These are phyloP conservation scores for Solenopsis fugax DNA, from an alignment of 1,140 invertebrate genomes.

Conservation along the genomic window DNA sequence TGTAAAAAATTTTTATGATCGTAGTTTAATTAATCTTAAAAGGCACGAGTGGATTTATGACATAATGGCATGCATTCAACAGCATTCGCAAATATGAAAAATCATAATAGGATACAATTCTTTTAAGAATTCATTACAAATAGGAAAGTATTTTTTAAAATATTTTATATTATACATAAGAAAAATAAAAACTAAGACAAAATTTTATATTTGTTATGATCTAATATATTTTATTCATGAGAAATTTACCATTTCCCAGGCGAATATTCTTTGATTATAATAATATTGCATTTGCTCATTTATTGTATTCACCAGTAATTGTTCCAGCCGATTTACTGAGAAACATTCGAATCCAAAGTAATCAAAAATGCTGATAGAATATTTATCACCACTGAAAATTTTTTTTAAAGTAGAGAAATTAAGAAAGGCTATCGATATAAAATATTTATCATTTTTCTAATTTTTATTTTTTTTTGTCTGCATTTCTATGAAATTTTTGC, in stretches of 20 bases:
- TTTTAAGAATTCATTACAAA: not conserved
- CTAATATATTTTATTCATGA: not conserved
- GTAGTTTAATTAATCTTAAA: not conserved
- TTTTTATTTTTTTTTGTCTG: not conserved
- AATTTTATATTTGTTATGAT: conserved; percentile 4
- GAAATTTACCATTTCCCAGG: conserved; percentile 92
- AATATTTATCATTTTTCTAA: too few relatives aligned
- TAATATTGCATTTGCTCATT: conserved; percentile 96
- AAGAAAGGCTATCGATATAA: not conserved
- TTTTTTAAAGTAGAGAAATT: not conserved
- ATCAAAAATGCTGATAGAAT: conserved; percentile 93
- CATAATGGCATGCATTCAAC: not conserved
- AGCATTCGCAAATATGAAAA: not conserved
- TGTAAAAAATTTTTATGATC: not conserved
- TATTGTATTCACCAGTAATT: conserved; percentile 95
- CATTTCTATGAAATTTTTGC: not conserved
- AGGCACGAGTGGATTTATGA: not conserved
- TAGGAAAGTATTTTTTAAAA: not conserved
- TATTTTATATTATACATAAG: not conserved
- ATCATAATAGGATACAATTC: not conserved
- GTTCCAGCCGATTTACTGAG: conserved; percentile 94
- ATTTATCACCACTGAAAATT: conserved; percentile 92
- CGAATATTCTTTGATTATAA: conserved; percentile 95
- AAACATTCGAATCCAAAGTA: conserved; percentile 97
- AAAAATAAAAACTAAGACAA: not conserved